Base-by-base conservation (phyloP, 2,888 invertebrate genomes). In the Tricholauxania praeusta region DNA sequence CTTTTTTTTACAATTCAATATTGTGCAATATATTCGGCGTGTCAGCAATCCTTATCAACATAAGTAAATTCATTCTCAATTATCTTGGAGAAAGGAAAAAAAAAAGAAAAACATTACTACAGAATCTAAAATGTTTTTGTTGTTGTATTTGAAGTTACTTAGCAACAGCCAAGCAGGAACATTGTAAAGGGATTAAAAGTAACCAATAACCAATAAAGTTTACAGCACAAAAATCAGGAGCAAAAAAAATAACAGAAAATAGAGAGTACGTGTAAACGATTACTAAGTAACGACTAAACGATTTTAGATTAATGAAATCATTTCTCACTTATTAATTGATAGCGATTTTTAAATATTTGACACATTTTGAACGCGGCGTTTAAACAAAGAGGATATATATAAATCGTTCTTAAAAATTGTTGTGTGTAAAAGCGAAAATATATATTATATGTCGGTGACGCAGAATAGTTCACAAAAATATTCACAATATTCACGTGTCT, bases 271-370 rank as follows among this genome's bases (percentile, higher is more conserved):
- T 52, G 8, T 19, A 62, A 67, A 72, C 39, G 39, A 39, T 39
- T 39, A 39, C 39, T 39, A 39, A 73, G 71, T 71, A 60, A 67
- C 67, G 72, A 47, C 8, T 65, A 65, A 64, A 22, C 15, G 57
- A 67, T n/a, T 32, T 32, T 47, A 53, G 74, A 28, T 55, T 76
- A 76, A 75, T 76, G 75, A 74, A 74, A 72, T 75, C 1, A 74
- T 74, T 74, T 76, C 79, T 79, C 79, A 79, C 79, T 75, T 78
- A 74, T 75, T 72, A 74, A 74, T 74, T 72, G 74, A 39, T 39
- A 39, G 39, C 39, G 39, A 73, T 74, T 78, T 69, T 55, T 47
- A 14, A 55, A 47, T 63, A 75, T 74, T 69, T 73, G 77, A 76
- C 74, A 78, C 79, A 79, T 79, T 78, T 78, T 76, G 76, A 74